Evolutionary conservation across 2,113 vertebrate species (phyloP), one percentile per base, ranked within the genome.

Genomic region (Python bivittatus): DNA sequence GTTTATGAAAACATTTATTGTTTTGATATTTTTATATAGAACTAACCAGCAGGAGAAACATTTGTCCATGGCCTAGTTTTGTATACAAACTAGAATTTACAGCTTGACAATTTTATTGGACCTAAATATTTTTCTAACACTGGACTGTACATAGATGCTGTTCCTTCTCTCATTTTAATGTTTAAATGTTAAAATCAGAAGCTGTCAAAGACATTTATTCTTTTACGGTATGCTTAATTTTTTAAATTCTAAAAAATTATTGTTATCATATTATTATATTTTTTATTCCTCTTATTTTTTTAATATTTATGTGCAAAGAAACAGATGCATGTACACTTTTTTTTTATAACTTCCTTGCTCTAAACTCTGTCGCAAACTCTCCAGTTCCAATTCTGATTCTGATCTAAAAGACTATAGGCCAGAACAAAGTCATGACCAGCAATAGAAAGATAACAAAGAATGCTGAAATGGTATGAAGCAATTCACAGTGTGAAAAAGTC

Each of bases 271-370:
- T 96, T 94, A 94, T 88, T 83, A 94, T 42, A 93, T 97, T 96
- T 96, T 96, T 91, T 93, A 88, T 90, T 95, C 94, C 68, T 94
- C 91, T 88, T 94, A 96, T 91, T 96, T 95, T 95, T 97, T 97
- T 97, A 96, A 96, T 97, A 96, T 95, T 96, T 96, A 94, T 95
- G 91, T 94, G 96, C 96, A 97, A 97, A 97, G 97, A 98, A 98
- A 98, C 98, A 98, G 97, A 98, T 97, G 97, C 96, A 97, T 96
- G 97, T 98, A 98, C 98, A 98, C 98, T 97, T 98, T 97, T 96
- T n/a, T 97, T 97, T 97, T 96, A 96, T 96, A 97, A 97, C 97
- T 97, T 97, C 96, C 97, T 98, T 98, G 95, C 97, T 98, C 96
- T 97, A 97, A 97, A 97, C 97, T 97, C 97, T 97, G 97, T 98